Conservation (phyloP, 2,113 vertebrate genomes). For the Pholis gunnellus region DNA sequence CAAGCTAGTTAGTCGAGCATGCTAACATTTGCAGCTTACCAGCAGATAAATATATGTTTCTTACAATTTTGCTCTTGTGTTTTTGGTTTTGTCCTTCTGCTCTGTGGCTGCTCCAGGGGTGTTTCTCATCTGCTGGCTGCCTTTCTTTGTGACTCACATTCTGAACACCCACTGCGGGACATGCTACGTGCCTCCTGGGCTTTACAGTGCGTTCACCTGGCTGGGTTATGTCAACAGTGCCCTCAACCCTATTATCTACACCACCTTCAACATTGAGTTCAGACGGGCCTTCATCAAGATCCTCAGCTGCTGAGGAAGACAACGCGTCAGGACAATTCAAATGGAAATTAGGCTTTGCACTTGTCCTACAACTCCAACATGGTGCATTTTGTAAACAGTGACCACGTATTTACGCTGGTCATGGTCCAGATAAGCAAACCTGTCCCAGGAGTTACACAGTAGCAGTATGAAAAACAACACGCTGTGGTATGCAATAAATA, state of each 20-base stretch:
- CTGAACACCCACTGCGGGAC: constrained; percentile 93
- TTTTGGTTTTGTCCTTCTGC: constrained; percentile 13
- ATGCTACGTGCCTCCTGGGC: constrained; percentile 87
- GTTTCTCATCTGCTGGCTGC: constrained; percentile 96
- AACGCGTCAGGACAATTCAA: constrained; percentile 32
- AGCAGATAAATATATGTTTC: not conserved
- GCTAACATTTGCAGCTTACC: not conserved
- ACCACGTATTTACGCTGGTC: constrained; percentile 16
- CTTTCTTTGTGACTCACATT: constrained; percentile 95
- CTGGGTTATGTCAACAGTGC: constrained; percentile 95
- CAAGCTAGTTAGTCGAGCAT: not conserved
- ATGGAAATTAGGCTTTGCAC: constrained; percentile 39
- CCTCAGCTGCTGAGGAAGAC: constrained; percentile 86
- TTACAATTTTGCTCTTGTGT: constrained; percentile 20
- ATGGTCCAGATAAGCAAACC: not conserved
- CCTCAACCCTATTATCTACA: constrained; percentile 95
- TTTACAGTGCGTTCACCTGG: constrained; percentile 95
- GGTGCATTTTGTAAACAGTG: constrained; percentile 15
- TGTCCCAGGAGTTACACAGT: not conserved
- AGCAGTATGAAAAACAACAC: not conserved
- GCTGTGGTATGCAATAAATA: constrained; percentile 32
- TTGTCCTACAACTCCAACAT: not conserved
- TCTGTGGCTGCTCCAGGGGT: constrained; percentile 82
- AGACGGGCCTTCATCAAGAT: constrained; percentile 95
- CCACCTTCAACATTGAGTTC: constrained; percentile 95